A percentile compares a stretch with the other conserved stretches of the same genome.
Conservation (phyloP, 2,888 invertebrate species). For the Volucella inanis region DNA sequence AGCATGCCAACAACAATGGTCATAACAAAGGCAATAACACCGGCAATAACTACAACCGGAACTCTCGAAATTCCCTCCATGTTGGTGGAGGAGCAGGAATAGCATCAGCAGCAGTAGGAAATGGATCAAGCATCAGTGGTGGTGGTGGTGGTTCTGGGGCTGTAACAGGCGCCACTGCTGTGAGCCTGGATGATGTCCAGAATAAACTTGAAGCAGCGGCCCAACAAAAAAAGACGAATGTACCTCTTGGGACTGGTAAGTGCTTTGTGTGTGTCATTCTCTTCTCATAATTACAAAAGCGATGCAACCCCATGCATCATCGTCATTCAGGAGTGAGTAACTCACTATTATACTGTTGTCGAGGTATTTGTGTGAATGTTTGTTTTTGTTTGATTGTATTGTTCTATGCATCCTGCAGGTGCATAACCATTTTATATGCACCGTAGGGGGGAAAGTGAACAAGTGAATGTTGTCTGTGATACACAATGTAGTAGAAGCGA, state of each 20-base stretch:
- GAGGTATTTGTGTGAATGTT: background rate
- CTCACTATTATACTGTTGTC: too few relatives aligned
- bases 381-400: constrained; percentile 30
- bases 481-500: constrained; percentile 40
- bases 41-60: constrained; percentile 76
- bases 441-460: constrained; percentile 13
- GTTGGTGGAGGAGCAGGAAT: constrained; percentile 64
- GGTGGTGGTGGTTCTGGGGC: constrained; percentile 60
- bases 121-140: background rate
- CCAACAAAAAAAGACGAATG: constrained; percentile 80
- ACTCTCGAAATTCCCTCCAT: constrained; percentile 75
- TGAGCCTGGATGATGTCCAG: constrained; percentile 79
- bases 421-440: constrained; percentile 62
- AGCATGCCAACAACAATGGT: constrained; percentile 74
- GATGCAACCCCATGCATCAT: constrained; percentile 73
- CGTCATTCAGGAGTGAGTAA: constrained; percentile 19
- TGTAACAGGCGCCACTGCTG: constrained; percentile 64
- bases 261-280: constrained; percentile 76
- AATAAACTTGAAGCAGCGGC: constrained; percentile 78
- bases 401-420: constrained; percentile 73
- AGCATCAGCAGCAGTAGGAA: constrained; percentile 30
- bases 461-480: constrained; percentile 1
- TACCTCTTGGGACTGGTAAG: constrained; percentile 83
- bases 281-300: constrained; percentile 74
- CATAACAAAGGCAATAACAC: constrained; percentile 76